Percentiles rank a stretch among this genome's conserved stretches.
These are phyloP conservation scores for Macropodus opercularis DNA, from an alignment of 2,797 vertebrate genomes.

Conservation along the genomic window DNA sequence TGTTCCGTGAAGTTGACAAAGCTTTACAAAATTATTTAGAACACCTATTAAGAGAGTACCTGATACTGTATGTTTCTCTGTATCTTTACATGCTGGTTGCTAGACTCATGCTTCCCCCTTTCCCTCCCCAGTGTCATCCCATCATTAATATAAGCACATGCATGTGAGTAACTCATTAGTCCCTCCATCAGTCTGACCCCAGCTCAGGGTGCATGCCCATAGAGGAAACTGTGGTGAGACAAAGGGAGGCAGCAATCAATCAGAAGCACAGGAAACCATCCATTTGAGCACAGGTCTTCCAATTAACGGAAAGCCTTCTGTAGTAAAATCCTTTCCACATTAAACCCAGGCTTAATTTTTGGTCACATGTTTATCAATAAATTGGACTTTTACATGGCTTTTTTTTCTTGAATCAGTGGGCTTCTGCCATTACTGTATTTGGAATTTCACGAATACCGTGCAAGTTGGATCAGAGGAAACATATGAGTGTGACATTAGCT, in stretches of 20 bases:
- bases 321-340: conserved; percentile 39
- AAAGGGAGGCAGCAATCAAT: conserved; percentile 71
- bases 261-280: conserved; percentile 69
- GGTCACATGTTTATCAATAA: conserved; percentile 34
- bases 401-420: conserved; percentile 4
- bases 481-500: conserved; percentile 35
- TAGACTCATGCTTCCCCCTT: neutral
- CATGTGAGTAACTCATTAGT: conserved; percentile 76
- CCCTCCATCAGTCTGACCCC: conserved; percentile 64
- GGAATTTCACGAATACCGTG: conserved; percentile 15
- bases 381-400: conserved; percentile 7
- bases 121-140: conserved; percentile 14
- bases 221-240: conserved; percentile 54
- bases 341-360: conserved; percentile 39
- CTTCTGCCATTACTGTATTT: conserved; percentile 4
- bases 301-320: conserved; percentile 73
- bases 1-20: conserved; percentile 17
- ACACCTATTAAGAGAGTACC: conserved; percentile 28
- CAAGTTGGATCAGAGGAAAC: conserved; percentile 30
- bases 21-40: conserved; percentile 28
- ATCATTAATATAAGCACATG: conserved; percentile 61
- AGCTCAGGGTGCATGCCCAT: conserved; percentile 36
- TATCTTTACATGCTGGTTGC: conserved; percentile 29
- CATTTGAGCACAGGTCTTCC: conserved; percentile 61
- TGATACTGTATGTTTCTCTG: conserved; percentile 7